These are phyloP conservation scores for Leptinotarsa peninsularis DNA, from an alignment of 2,888 invertebrate genomes.

Conservation along the genomic window DNA sequence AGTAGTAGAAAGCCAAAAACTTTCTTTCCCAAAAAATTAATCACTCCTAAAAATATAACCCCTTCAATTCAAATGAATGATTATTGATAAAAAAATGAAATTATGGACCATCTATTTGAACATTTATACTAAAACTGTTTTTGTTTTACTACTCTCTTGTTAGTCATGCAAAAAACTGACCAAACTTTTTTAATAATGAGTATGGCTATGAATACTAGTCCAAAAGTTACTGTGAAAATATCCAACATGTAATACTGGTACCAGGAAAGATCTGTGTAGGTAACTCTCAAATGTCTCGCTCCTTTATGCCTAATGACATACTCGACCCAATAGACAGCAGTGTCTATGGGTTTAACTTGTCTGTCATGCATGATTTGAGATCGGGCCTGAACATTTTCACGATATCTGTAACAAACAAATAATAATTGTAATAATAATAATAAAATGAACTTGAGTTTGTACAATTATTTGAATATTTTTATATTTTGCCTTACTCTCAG, in stretches of 20 bases:
- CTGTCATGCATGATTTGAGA: slow-evolving; percentile 23
- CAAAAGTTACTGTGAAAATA: slow-evolving; percentile 7
- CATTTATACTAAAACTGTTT: too few relatives aligned
- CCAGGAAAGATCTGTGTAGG: slow-evolving; percentile 10
- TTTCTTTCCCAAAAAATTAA: too few relatives aligned
- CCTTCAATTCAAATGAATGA: too few relatives aligned
- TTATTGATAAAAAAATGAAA: too few relatives aligned
- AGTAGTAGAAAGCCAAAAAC: too few relatives aligned
- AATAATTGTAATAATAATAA: too few relatives aligned
- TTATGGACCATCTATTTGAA: too few relatives aligned
- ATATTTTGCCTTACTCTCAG: too few relatives aligned
- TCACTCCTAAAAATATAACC: too few relatives aligned
- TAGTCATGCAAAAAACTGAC: not conserved
- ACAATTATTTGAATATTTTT: too few relatives aligned
- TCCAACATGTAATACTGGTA: slow-evolving; percentile 29
- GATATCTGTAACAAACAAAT: slow-evolving; percentile 15
- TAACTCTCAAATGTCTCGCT: slow-evolving; percentile 26
- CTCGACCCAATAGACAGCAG: slow-evolving; percentile 25
- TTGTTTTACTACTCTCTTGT: too few relatives aligned
- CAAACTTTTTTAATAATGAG: not conserved
- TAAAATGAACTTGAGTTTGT: too few relatives aligned
- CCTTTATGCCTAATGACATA: slow-evolving; percentile 18
- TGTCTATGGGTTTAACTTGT: slow-evolving; percentile 23
- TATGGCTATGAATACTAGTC: not conserved
- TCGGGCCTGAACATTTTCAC: slow-evolving; percentile 2